Evolutionary conservation across 2,888 invertebrate species (phyloP), one percentile per base, ranked within the genome.

Genomic region (Caenorhabditis becei): DNA sequence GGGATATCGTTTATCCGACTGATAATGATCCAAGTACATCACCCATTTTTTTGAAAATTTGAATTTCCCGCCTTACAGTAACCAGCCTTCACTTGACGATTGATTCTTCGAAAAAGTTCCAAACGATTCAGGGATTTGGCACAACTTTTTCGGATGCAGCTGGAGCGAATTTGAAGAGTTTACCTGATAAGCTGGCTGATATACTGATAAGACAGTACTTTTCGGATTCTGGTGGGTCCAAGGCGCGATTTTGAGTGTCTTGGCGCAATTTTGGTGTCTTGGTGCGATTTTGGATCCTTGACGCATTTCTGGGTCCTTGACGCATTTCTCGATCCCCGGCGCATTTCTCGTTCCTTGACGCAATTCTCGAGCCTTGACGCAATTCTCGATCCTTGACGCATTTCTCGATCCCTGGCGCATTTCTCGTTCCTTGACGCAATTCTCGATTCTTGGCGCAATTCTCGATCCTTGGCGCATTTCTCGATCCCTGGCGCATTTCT

Each of bases 111-210:
- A 72, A 56, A 14, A 74, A 56, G 28, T 69, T 69, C 28, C 79
- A 79, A 28, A 56, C 54, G n/a, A 79, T 79, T 41, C 47, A 71
- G 20, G 79, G 79, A 18, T 79, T 79, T 18, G 79, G 79, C 3
- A 61, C 74, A 20, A 79, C 79, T 7, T 79, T 79, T 32, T 74
- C 79, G 11, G 79, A 79, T 35, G 79, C 79, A n/a, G 44, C 72
- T 32, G 74, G 72, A 7, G 72, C 74, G 0, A 79, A 79, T 53
- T 24, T 79, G 49, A 79, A 63, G 24, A 74, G 72, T 59, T 56
- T 79, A 0, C 79, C 79, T 7, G 69, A 79, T 23, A 49, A 62
- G 47, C 28, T 79, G 54, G 65, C 79, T 1, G 69, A 72, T 41
- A 63, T 62, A 1, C 59, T 79, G 14, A 47, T 79, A 16, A 54